Percentiles rank a stretch among this genome's conserved stretches.
Evolutionary conservation across 2,888 invertebrate species (phyloP).

Genomic region (Andricus curvator): DNA sequence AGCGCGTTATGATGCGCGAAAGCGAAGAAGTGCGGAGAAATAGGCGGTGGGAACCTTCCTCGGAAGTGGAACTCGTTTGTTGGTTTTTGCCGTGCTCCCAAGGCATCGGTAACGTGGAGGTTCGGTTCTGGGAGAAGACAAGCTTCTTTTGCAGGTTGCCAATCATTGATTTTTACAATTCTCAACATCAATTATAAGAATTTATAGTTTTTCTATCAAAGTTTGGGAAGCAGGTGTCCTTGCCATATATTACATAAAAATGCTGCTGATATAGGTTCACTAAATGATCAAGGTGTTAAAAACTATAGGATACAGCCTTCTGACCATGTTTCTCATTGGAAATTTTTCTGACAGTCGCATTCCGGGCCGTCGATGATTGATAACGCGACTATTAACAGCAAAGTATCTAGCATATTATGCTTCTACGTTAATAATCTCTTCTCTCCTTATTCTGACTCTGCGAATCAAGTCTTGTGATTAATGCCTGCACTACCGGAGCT

Average conservation of each 20-base stretch:
- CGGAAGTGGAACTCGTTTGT: constrained; percentile 66
- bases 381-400: not conserved
- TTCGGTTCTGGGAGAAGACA: constrained; percentile 51
- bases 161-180: constrained; percentile 60
- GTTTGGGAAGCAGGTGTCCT: not conserved
- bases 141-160: constrained; percentile 40
- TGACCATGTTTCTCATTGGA: not conserved
- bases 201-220: not conserved
- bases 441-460: not conserved
- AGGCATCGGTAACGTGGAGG: constrained; percentile 52
- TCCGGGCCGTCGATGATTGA: not conserved
- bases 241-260: not conserved
- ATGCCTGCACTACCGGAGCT: not conserved
- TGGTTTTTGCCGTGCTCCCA: constrained; percentile 64
- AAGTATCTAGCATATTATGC: not conserved
- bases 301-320: not conserved
- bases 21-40: constrained; percentile 50
- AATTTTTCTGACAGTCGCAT: not conserved
- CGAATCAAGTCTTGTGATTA: constrained; percentile 1
- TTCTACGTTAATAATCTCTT: not conserved
- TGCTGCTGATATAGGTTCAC: too few relatives aligned
- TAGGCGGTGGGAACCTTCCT: constrained; percentile 54
- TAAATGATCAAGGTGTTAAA: not conserved
- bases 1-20: constrained; percentile 38
- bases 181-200: constrained; percentile 51